Conservation (phyloP, 2,113 vertebrate genomes). For the Platysteira castanea region DNA sequence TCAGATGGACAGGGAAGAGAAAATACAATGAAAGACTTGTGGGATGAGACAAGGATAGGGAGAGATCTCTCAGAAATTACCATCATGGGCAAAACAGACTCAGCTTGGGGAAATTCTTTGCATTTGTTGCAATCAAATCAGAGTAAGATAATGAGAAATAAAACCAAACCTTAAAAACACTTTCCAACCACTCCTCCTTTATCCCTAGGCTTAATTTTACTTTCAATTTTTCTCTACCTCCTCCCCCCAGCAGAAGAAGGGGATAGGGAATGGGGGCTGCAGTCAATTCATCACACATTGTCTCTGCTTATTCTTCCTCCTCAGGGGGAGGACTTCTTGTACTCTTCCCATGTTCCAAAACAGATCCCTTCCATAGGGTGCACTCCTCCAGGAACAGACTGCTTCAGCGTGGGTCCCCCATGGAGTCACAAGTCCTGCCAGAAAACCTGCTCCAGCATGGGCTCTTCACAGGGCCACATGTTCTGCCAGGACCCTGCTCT, state of each 20-base stretch:
- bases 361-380: neutral
- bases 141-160: neutral
- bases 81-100: neutral
- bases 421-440: neutral
- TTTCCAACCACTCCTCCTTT: neutral
- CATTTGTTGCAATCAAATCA: neutral
- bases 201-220: neutral
- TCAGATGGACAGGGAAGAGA: neutral
- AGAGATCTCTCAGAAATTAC: neutral
- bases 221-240: neutral
- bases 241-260: neutral
- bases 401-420: neutral
- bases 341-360: neutral
- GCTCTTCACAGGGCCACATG: neutral
- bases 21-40: neutral
- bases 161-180: neutral
- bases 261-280: neutral
- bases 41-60: neutral
- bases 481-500: neutral
- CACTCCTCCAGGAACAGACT: neutral
- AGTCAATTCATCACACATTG: neutral
- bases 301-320: neutral
- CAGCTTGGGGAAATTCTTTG: neutral
- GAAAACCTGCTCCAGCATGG: neutral
- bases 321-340: neutral